phyloP scores from a whole-genome alignment of 1,140 invertebrate species.

The Monomorium pharaonis region DNA sequence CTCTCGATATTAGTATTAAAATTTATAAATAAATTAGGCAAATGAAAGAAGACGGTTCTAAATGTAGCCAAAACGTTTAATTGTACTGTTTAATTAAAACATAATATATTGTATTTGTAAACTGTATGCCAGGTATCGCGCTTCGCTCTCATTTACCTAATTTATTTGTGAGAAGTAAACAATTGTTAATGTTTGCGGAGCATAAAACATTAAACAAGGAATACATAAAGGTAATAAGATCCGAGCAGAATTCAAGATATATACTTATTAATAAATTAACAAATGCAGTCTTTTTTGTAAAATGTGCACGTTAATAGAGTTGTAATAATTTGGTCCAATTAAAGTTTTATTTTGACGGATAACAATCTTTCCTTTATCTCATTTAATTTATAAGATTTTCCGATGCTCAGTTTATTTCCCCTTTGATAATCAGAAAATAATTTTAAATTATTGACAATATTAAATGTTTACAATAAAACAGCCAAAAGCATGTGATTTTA shows the following conservation, averaged over 20 bases:
- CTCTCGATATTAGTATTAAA: too few species aligned
- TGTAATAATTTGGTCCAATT: slow-evolving; percentile 13
- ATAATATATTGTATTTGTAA: too few species aligned
- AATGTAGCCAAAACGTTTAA: too few species aligned
- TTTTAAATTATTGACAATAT: background rate
- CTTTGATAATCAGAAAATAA: background rate
- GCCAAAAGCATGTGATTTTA: background rate
- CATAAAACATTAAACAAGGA: background rate
- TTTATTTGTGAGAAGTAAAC: background rate
- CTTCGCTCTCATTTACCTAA: too few species aligned
- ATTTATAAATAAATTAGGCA: too few species aligned
- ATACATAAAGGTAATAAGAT: background rate
- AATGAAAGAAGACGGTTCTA: too few species aligned
- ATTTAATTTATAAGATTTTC: background rate
- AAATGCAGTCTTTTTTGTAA: background rate
- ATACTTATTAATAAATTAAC: slow-evolving; percentile 1
- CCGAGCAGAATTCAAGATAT: background rate
- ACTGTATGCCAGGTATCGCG: too few species aligned
- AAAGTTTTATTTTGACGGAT: background rate
- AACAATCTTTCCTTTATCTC: background rate
- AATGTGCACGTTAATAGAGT: background rate
- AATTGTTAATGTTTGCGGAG: background rate
- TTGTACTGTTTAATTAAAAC: too few species aligned
- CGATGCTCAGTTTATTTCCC: background rate
- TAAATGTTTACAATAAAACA: slow-evolving; percentile 1